Conservation (phyloP, 2,888 invertebrate genomes). For the Myathropa florea region DNA sequence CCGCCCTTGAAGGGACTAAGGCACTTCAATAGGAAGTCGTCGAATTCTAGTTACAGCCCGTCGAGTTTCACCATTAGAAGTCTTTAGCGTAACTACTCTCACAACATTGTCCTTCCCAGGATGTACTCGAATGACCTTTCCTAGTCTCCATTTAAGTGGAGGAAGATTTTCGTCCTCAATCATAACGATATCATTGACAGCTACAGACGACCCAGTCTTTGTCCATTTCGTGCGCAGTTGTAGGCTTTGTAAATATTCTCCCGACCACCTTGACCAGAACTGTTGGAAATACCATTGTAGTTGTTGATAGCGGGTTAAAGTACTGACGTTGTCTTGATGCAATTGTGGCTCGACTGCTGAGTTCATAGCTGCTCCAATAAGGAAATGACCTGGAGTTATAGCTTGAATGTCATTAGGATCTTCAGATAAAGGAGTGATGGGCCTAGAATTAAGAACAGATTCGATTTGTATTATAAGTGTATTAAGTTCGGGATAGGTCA, state of each 20-base stretch:
- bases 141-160: not conserved
- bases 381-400: constrained; percentile 23
- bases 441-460: constrained; percentile 17
- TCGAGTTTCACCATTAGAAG: not conserved
- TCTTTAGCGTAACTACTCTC: constrained; percentile 2
- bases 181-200: not conserved
- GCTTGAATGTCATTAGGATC: constrained; percentile 1
- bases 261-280: constrained; percentile 5
- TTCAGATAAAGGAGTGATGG: not conserved
- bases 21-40: not conserved
- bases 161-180: constrained; percentile 1
- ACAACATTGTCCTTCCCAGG: not conserved
- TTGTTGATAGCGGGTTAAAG: not conserved
- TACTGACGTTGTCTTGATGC: not conserved
- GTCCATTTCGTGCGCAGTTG: constrained; percentile 1
- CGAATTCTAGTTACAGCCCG: not conserved
- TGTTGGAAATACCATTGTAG: constrained; percentile 7
- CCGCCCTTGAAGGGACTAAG: not conserved
- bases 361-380: constrained; percentile 1
- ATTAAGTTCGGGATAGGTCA: constrained; percentile 14
- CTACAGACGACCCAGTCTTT: not conserved
- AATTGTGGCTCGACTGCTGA: not conserved
- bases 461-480: too few species aligned
- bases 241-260: not conserved
- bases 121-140: not conserved